These are phyloP conservation scores for Stegana nigrithorax DNA, from an alignment of 2,888 invertebrate species.

Conservation along the genomic window DNA sequence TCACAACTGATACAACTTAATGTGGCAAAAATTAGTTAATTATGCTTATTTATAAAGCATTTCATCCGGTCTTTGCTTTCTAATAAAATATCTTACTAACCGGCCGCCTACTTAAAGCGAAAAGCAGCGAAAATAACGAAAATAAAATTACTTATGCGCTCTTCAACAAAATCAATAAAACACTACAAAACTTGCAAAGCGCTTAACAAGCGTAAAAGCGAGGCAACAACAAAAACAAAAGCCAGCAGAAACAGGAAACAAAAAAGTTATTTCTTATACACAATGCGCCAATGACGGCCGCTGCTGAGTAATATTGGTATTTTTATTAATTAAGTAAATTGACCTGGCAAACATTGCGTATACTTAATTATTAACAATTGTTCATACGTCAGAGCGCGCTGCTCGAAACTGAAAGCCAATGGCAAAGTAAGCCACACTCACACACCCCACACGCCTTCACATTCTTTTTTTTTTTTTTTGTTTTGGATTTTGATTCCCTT, in stretches of 20 bases:
- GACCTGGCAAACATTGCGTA: slow-evolving; percentile 35
- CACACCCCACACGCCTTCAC: slow-evolving; percentile 3
- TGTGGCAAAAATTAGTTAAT: too few relatives aligned
- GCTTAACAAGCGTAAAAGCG: background rate
- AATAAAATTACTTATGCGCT: too few relatives aligned
- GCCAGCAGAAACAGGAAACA: background rate
- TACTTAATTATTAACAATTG: slow-evolving; percentile 48
- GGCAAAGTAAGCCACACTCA: slow-evolving; percentile 38
- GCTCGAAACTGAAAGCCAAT: too few relatives aligned
- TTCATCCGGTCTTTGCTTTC: too few relatives aligned
- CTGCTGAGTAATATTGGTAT: slow-evolving; percentile 38
- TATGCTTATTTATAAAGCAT: too few relatives aligned
- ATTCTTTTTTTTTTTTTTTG: background rate
- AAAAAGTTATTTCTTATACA: too few relatives aligned
- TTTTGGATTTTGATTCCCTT: too few relatives aligned
- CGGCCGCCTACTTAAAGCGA: too few relatives aligned
- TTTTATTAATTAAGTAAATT: slow-evolving; percentile 59
- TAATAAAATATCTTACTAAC: too few relatives aligned
- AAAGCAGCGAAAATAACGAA: too few relatives aligned
- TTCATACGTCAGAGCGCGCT: slow-evolving; percentile 9
- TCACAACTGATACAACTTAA: too few relatives aligned
- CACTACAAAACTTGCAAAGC: background rate
- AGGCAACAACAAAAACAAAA: background rate
- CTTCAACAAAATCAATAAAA: too few relatives aligned
- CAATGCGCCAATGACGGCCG: slow-evolving; percentile 2